These are phyloP conservation scores for Drosophila parabipectinata DNA, from an alignment of 1,140 invertebrate genomes.

Conservation along the genomic window DNA sequence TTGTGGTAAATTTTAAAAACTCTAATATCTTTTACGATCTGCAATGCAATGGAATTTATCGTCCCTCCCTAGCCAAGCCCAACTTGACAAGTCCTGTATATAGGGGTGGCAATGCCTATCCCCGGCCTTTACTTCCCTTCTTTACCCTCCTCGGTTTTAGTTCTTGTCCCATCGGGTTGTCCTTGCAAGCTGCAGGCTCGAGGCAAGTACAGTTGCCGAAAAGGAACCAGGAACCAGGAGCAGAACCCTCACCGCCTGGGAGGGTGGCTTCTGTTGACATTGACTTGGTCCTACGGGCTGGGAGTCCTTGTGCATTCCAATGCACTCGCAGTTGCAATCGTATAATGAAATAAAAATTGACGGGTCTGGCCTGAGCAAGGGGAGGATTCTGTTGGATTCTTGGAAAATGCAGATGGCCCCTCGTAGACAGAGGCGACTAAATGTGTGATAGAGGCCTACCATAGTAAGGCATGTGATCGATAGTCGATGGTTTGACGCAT, in stretches of 20 bases:
- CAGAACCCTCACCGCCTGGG: not conserved
- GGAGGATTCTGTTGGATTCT: conserved; percentile 66
- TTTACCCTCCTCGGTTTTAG: conserved; percentile 16
- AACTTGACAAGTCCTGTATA: conserved; percentile 32
- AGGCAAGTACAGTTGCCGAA: conserved; percentile 59
- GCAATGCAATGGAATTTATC: conserved; percentile 46
- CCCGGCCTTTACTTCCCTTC: conserved; percentile 17
- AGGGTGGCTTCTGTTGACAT: conserved; percentile 71
- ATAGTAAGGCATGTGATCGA: conserved; percentile 25
- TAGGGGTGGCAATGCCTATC: conserved; percentile 36
- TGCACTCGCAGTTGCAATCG: conserved; percentile 76
- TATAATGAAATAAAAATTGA: conserved; percentile 15
- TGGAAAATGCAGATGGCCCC: conserved; percentile 60
- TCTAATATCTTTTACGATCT: conserved; percentile 31
- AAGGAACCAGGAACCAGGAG: conserved; percentile 21
- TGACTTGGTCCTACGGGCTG: conserved; percentile 64
- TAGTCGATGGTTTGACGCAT: conserved; percentile 53
- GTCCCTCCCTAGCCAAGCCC: conserved; percentile 22
- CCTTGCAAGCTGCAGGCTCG: conserved; percentile 67
- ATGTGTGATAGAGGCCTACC: conserved; percentile 14
- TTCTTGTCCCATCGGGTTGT: conserved; percentile 37
- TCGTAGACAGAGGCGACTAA: conserved; percentile 13
- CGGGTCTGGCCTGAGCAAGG: conserved; percentile 29
- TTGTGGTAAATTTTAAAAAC: conserved; percentile 72
- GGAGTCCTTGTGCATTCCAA: conserved; percentile 58